Base-by-base conservation (phyloP, 1,140 invertebrate genomes). In the Kradibia gibbosae region DNA sequence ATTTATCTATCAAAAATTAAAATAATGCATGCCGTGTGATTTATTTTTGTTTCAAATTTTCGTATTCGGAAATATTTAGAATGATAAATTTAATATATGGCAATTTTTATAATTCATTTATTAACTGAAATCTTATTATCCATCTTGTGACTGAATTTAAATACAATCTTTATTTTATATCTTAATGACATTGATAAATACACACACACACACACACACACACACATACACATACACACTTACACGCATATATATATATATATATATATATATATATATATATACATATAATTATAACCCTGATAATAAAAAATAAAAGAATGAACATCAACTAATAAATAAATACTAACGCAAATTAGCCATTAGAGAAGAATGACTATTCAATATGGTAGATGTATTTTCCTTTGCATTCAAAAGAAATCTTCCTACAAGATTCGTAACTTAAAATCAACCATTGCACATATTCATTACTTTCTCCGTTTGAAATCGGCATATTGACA, bases 321-420 rank as follows among this genome's bases (percentile, higher is more conserved):
- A n/a, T 25, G 15, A 0, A 22, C 72, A 31, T 55, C 48, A 34
- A 8, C 36, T 10, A 20, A 22, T 60, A 75, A 75, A 60, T 25
- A n/a, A 62, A 3, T 45, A 78, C 71, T 70, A 71, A 28, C 34
- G 45, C 55, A 70, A 71, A 78, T 70, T 31, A 65, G 62, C 65
- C 36, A 15, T n/a, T 45, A 57, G 31, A 36, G n/a, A 60, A 13
- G 28, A 77, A 42, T 67, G 70, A 60, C 50, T 53, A n/a, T 10
- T 17, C 39, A 70, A 78, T 25, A 39, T 15, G 36, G 39, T 31
- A 65, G 70, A 74, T 48, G 28, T 81, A 75, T 74, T 75, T 81
- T 81, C 72, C 57, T 81, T 81, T 81, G 79, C 76, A 70, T 81
- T 50, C 60, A 53, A 70, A 73, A 42, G 48, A 75, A 80, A 67